Base-by-base conservation (phyloP, 53 echinoderm and acorn worm species). In the Henricia sp. region DNA sequence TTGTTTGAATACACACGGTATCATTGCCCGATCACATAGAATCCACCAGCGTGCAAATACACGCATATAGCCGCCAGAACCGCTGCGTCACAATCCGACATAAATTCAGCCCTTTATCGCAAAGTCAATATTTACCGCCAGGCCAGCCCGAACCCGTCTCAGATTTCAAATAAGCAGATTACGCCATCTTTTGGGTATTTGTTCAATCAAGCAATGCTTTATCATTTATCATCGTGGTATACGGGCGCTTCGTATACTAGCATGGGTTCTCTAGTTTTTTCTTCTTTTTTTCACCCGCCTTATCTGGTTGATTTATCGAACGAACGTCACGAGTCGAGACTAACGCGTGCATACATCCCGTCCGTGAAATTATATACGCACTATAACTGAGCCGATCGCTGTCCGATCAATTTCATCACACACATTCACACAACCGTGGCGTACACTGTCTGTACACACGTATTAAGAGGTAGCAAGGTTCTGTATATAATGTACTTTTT, bases 131-230 rank as follows among this genome's bases (percentile, higher is more conserved):
- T 85, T 85, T 28, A 44, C 65, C 42, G 17, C 26, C n/a, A n/a
- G n/a, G 52, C 62, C 71, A 71, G 71, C 71, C 44, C 69, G 20
- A 41, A 40, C 58, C 70, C 59, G 58, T 84, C 84, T 84, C 84
- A 44, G 70, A 62, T 73, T 85, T 86, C 86, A 86, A 52, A 76
- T 76, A 86, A 86, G 76, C 86, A 67, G 86, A 85, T 63, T 66
- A 62, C 60, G 37, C 51, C 86, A 75, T 76, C 86, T 86, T 86
- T 67, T 50, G 37, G 62, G 60, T 86, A 86, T 86, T 86, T 71
- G 76, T 56, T 71, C 76, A 75, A 65, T 63, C 75, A 85, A 60
- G 59, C 80, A 85, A 73, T 63, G 75, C 52, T 55, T 52, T 86
- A 67, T 71, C 39, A 86, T 86, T 76, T 67, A 60, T 86, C 55